Percentiles rank a stretch among this genome's conserved stretches.
These are phyloP conservation scores for Coleophora deauratella DNA, from an alignment of 2,888 invertebrate genomes.

Conservation along the genomic window DNA sequence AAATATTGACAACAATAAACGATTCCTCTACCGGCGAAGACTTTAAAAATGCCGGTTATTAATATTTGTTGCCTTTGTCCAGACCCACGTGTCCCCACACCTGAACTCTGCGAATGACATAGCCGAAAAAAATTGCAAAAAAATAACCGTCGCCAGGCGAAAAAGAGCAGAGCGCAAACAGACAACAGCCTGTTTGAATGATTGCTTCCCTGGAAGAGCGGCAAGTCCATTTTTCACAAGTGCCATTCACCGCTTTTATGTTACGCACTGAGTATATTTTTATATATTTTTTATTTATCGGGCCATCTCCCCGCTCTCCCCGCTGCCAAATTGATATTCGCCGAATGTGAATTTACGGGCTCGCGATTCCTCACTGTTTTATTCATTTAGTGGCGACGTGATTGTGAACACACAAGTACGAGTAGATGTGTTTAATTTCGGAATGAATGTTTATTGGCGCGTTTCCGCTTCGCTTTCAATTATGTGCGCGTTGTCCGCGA, in stretches of 20 bases:
- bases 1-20: conserved; percentile 72
- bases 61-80: conserved; percentile 71
- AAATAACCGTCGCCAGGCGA: conserved; percentile 52
- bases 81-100: conserved; percentile 70
- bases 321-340: conserved; percentile 67
- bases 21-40: conserved; percentile 42
- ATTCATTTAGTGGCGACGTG: conserved; percentile 71
- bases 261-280: conserved; percentile 65
- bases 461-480: conserved; percentile 60
- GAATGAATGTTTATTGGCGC: conserved; percentile 70
- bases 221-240: conserved; percentile 75
- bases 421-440: conserved; percentile 72
- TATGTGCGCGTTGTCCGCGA: conserved; percentile 29
- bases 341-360: conserved; percentile 61
- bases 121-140: conserved; percentile 58
- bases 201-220: conserved; percentile 73
- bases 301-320: conserved; percentile 38
- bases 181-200: conserved; percentile 73
- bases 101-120: conserved; percentile 70
- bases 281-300: conserved; percentile 69
- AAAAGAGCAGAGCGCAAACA: conserved; percentile 71
- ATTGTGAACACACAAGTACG: conserved; percentile 69
- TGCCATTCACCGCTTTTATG: conserved; percentile 72
- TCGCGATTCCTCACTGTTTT: conserved; percentile 66
- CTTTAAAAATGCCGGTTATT: conserved; percentile 72